phyloP scores from a whole-genome alignment of 2,888 invertebrate species.

The Netelia virgata region DNA sequence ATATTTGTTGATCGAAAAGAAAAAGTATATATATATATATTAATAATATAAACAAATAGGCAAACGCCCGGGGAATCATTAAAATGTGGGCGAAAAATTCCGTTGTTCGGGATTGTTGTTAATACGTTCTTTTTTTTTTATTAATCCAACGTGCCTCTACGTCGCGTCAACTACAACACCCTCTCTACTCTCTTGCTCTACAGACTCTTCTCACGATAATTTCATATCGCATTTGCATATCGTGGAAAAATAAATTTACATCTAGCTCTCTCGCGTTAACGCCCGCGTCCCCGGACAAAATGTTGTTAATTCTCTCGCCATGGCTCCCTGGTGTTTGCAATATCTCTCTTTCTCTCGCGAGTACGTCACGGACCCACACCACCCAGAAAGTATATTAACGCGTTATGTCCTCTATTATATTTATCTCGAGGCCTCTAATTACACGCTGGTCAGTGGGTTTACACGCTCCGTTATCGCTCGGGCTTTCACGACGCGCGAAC shows the following conservation, averaged over 20 bases:
- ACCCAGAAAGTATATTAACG: not conserved
- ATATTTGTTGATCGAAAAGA: not conserved
- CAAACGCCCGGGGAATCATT: constrained; percentile 30
- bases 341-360: not conserved
- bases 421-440: constrained; percentile 48
- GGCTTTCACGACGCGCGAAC: too few relatives aligned
- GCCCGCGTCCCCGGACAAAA: not conserved
- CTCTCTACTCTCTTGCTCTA: not conserved
- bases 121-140: too few relatives aligned
- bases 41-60: constrained; percentile 20
- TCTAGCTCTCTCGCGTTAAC: not conserved
- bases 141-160: too few relatives aligned
- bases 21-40: too few relatives aligned
- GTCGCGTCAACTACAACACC: too few relatives aligned
- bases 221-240: constrained; percentile 21
- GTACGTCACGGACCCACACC: not conserved
- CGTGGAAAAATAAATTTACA: constrained; percentile 24
- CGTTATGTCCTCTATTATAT: constrained; percentile 38
- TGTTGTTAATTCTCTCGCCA: too few relatives aligned
- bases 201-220: not conserved
- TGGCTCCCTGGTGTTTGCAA: not conserved
- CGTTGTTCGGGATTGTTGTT: too few relatives aligned
- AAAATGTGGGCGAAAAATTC: constrained; percentile 20
- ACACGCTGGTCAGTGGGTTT: constrained; percentile 28
- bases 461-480: constrained; percentile 36